These are phyloP conservation scores for Oryzaephilus surinamensis DNA, from an alignment of 1,140 invertebrate genomes.

Conservation along the genomic window DNA sequence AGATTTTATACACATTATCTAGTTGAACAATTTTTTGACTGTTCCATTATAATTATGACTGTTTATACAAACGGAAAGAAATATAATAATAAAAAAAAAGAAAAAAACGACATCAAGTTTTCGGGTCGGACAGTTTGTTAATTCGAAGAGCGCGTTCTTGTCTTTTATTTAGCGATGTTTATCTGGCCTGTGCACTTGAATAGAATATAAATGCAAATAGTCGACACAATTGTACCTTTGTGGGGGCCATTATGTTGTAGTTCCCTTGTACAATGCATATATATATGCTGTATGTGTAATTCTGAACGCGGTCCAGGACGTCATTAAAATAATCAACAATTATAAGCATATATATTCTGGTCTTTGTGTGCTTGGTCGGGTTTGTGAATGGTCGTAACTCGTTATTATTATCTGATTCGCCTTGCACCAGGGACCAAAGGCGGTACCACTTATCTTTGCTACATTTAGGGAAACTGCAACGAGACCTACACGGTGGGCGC, in stretches of 20 bases:
- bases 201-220: constrained; percentile 35
- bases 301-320: constrained; percentile 25
- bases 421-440: no score
- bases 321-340: constrained; percentile 36
- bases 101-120: no score
- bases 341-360: constrained; percentile 24
- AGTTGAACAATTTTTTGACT: no score
- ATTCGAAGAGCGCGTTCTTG: constrained; percentile 25
- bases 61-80: no score
- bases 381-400: constrained; percentile 19
- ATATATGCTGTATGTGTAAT: constrained; percentile 28
- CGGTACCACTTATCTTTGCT: no score
- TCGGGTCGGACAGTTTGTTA: constrained; percentile 21
- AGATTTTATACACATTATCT: no score
- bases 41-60: no score
- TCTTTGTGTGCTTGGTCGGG: constrained; percentile 4
- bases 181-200: constrained; percentile 23
- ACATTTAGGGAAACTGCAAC: no score
- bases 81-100: no score
- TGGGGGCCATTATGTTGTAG: no score
- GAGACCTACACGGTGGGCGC: no score
- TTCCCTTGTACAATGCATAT: no score
- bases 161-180: constrained; percentile 30
- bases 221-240: constrained; percentile 30
- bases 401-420: constrained; percentile 28